Conservation (phyloP, 2,113 vertebrate species). For the Caloenas nicobarica region DNA sequence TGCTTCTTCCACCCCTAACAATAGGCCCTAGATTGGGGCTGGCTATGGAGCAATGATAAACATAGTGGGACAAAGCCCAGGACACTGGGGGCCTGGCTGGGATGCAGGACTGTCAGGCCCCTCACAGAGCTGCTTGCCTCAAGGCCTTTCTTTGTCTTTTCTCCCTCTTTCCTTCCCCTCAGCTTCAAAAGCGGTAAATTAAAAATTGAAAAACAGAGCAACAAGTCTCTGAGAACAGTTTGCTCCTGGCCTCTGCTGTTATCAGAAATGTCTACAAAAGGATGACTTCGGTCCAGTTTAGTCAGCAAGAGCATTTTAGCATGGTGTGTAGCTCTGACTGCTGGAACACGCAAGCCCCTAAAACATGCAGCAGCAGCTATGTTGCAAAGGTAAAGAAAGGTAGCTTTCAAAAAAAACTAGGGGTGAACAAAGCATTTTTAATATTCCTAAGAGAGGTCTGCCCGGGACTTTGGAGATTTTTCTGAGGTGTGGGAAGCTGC, state of each 20-base stretch:
- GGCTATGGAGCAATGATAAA: conserved; percentile 53
- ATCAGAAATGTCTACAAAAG: not conserved
- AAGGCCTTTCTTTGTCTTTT: conserved; percentile 38
- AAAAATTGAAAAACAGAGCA: conserved; percentile 20
- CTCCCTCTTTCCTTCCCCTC: not conserved
- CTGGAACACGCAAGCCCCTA: conserved; percentile 26
- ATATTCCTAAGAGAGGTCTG: not conserved
- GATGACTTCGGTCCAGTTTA: conserved; percentile 34
- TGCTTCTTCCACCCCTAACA: conserved; percentile 50
- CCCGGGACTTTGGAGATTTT: not conserved
- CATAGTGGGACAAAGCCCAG: conserved; percentile 30
- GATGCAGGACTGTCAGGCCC: not conserved
- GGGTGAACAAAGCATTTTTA: not conserved
- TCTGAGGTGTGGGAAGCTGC: not conserved
- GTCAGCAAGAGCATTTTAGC: conserved; percentile 18
- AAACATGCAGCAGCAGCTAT: not conserved
- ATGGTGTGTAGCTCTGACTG: not conserved
- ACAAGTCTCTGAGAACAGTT: conserved; percentile 34
- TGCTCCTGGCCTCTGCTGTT: conserved; percentile 20
- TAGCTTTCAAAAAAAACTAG: conserved; percentile 27
- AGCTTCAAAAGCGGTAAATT: conserved; percentile 45
- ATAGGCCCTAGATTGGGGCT: conserved; percentile 35
- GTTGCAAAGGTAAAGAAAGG: conserved; percentile 41
- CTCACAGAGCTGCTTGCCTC: conserved; percentile 37
- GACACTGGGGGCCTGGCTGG: conserved; percentile 49